Conservation (phyloP, 2,797 vertebrate genomes). For the Cossypha dichroa region DNA sequence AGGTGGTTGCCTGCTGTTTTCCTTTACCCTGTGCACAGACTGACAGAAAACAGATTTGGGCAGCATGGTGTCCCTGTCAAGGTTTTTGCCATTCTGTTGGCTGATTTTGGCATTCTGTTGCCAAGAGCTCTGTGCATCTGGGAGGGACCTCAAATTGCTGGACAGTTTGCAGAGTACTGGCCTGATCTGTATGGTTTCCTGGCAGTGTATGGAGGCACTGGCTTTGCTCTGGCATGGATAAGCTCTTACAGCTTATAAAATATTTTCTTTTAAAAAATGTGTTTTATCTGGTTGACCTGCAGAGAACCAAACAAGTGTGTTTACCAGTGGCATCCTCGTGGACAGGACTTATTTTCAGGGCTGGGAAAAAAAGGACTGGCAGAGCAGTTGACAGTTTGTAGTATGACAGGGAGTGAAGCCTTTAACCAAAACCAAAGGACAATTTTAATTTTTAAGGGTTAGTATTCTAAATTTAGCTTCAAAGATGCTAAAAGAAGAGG, state of each 20-base stretch:
- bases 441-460: background rate
- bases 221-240: background rate
- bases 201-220: background rate
- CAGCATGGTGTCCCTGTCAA: rapidly evolving
- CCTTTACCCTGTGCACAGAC: background rate
- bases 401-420: background rate
- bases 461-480: background rate
- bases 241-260: background rate
- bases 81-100: background rate
- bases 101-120: too few relatives aligned
- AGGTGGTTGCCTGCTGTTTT: background rate
- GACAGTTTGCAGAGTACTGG: background rate
- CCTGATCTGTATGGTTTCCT: background rate
- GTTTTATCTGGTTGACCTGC: background rate
- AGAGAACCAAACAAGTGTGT: background rate
- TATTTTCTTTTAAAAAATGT: background rate
- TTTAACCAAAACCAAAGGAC: background rate
- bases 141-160: background rate
- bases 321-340: rapidly evolving
- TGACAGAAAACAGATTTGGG: background rate
- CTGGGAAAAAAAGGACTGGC: background rate
- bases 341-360: background rate
- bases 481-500: background rate
- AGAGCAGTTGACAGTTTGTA: background rate
- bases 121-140: background rate